These are phyloP conservation scores for Pionites leucogaster DNA, from an alignment of 2,113 vertebrate genomes.

Conservation along the genomic window DNA sequence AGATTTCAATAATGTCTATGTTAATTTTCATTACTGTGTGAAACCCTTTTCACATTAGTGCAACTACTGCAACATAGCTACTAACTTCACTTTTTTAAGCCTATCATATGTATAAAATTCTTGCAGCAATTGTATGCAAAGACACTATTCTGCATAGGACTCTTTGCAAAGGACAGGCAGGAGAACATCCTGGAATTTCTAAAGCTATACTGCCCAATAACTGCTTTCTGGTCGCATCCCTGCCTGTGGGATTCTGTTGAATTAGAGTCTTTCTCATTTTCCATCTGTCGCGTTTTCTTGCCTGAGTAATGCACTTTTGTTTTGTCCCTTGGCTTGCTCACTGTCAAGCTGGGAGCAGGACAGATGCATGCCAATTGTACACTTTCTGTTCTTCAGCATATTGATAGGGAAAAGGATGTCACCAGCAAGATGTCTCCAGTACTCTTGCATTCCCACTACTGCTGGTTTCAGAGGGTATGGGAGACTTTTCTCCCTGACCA, in stretches of 20 bases:
- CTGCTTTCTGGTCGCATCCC: not conserved
- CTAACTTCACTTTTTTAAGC: not conserved
- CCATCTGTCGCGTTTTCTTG: not conserved
- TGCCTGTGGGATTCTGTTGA: not conserved
- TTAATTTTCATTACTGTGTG: not conserved
- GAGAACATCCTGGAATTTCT: not conserved
- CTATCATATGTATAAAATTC: not conserved
- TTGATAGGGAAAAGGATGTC: not conserved
- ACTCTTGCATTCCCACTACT: not conserved
- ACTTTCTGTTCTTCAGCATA: not conserved
- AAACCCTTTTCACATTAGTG: not conserved
- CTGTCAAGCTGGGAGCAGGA: not conserved
- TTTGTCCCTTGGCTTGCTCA: not conserved
- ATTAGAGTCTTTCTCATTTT: not conserved
- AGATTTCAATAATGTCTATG: not conserved
- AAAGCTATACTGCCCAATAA: not conserved
- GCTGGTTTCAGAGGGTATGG: not conserved
- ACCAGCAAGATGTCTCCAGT: not conserved
- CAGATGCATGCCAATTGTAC: not conserved
- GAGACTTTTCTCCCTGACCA: not conserved
- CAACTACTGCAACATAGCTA: not conserved
- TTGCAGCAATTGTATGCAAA: not conserved
- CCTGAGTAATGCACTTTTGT: not conserved
- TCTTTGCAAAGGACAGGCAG: not conserved
- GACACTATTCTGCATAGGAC: not conserved